A percentile compares a stretch with the other conserved stretches of the same genome.
phyloP scores from a whole-genome alignment of 2,797 vertebrate genomes.

The Hemitrygon akajei region DNA sequence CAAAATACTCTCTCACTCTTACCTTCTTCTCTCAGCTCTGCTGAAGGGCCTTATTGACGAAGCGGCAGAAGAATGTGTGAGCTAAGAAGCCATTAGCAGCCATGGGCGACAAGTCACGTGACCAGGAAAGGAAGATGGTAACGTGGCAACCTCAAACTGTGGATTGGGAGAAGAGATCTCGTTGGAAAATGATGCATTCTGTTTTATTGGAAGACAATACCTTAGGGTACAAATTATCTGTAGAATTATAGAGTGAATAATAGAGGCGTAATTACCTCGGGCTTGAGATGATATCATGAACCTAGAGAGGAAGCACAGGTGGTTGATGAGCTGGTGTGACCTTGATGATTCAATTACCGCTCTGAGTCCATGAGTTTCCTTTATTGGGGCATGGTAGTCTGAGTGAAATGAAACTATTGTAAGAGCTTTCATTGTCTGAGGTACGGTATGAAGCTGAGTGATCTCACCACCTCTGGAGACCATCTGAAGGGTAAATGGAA shows the following conservation, averaged over 20 bases:
- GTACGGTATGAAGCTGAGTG: neutral
- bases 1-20: neutral
- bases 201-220: constrained; percentile 21
- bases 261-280: constrained; percentile 6
- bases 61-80: neutral
- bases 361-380: no score
- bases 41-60: neutral
- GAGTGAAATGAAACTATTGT: neutral
- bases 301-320: constrained; percentile 13
- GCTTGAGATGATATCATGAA: neutral
- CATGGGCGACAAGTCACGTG: no score
- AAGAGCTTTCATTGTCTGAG: neutral
- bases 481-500: neutral
- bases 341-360: neutral
- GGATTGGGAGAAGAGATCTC: neutral
- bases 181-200: neutral
- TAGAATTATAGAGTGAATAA: constrained; percentile 11
- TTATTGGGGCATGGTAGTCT: neutral
- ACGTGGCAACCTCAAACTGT: neutral
- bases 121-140: neutral
- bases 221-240: constrained; percentile 22
- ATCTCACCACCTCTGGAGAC: neutral
- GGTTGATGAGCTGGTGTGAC: constrained; percentile 17
- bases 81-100: neutral
- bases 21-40: neutral